Evolutionary conservation across 2,888 invertebrate genomes (phyloP).

Genomic region (Pardosa pseudoannulata): DNA sequence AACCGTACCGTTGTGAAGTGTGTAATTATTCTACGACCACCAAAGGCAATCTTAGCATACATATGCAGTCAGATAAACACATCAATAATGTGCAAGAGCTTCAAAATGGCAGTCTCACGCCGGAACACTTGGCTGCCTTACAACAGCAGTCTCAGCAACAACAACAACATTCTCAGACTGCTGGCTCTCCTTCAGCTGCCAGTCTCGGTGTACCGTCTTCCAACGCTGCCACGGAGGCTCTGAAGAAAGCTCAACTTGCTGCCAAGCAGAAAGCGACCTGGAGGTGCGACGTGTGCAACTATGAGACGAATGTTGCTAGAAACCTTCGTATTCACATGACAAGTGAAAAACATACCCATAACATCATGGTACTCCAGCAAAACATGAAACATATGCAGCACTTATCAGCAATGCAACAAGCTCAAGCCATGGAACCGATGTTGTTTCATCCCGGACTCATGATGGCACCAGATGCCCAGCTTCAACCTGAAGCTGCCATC

Average conservation of each 20-base stretch:
- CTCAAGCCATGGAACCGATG: slow-evolving; percentile 77
- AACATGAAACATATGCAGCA: slow-evolving; percentile 99
- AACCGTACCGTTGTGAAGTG: slow-evolving; percentile 97
- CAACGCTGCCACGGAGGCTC: slow-evolving; percentile 42
- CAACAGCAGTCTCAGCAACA: slow-evolving; percentile 76
- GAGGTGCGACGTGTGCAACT: slow-evolving; percentile 98
- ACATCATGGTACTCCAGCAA: slow-evolving; percentile 96
- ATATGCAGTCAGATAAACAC: slow-evolving; percentile 99
- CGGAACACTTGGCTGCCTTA: slow-evolving; percentile 75
- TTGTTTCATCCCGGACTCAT: slow-evolving; percentile 76
- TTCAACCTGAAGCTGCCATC: slow-evolving; percentile 90
- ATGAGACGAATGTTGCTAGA: slow-evolving; percentile 97
- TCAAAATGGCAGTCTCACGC: slow-evolving; percentile 86
- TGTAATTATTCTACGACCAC: slow-evolving; percentile 99
- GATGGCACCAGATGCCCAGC: slow-evolving; percentile 78
- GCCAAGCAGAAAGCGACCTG: slow-evolving; percentile 94
- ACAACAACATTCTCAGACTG: slow-evolving; percentile 69
- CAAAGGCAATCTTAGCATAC: slow-evolving; percentile 99
- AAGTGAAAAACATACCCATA: slow-evolving; percentile 98
- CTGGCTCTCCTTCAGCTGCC: slow-evolving; percentile 52
- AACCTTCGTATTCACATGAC: slow-evolving; percentile 99
- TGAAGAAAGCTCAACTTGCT: slow-evolving; percentile 68
- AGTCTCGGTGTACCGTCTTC: slow-evolving; percentile 75
- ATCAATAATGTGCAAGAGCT: slow-evolving; percentile 99
- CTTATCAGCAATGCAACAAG: slow-evolving; percentile 83